Conservation (phyloP, 2,888 invertebrate genomes). For the Coelopa pilipes region DNA sequence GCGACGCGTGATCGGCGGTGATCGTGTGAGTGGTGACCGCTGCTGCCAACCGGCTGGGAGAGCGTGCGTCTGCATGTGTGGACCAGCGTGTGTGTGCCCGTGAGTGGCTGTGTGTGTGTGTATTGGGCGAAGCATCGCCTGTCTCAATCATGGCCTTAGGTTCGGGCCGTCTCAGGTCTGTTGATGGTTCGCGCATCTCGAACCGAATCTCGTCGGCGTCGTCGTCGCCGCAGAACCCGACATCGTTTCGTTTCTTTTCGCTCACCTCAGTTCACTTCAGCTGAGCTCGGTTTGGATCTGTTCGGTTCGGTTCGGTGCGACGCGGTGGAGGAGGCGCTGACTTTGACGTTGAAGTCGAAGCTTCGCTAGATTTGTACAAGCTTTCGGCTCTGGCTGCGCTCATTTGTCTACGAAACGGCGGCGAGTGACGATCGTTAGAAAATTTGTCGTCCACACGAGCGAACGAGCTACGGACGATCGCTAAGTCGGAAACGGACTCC, state of each 20-base stretch:
- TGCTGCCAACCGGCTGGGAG: not conserved
- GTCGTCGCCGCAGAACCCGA: not conserved
- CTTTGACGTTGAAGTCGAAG: not conserved
- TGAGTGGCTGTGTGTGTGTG: no score
- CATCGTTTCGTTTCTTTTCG: not conserved
- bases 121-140: conserved; percentile 33
- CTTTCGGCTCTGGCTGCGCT: conserved; percentile 51
- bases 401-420: conserved; percentile 62
- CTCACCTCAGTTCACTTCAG: conserved; percentile 39
- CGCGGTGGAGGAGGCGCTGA: no score
- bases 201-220: not conserved
- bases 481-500: no score
- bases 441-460: conserved; percentile 45
- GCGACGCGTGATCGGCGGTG: not conserved
- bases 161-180: conserved; percentile 43
- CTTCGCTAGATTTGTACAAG: conserved; percentile 25
- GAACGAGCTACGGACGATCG: no score
- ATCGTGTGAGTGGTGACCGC: not conserved
- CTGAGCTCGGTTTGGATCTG: conserved; percentile 29
- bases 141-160: conserved; percentile 58
- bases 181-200: not conserved
- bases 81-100: no score
- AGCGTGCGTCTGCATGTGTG: not conserved
- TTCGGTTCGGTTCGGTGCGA: conserved; percentile 7
- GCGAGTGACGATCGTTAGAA: conserved; percentile 59